phyloP scores from a whole-genome alignment of 37 sponge, comb jelly and placozoan species.

The Geodia barretti region DNA sequence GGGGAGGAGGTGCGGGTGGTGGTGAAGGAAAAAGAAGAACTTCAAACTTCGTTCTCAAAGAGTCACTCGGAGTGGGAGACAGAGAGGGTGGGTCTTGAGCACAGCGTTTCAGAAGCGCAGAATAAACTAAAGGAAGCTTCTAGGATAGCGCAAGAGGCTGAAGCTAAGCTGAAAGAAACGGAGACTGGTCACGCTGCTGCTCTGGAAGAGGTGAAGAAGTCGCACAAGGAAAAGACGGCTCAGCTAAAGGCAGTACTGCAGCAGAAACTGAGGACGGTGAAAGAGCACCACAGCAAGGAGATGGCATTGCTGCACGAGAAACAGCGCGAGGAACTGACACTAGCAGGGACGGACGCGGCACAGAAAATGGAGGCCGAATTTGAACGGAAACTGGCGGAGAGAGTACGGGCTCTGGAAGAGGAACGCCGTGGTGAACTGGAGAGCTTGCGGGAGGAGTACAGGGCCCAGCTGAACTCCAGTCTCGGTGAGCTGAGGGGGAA shows the following conservation, averaged over 20 bases:
- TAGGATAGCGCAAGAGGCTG: background rate
- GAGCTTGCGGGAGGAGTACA: background rate
- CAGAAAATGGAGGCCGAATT: background rate
- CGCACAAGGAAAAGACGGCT: background rate
- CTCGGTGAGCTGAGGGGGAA: background rate
- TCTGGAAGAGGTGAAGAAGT: background rate
- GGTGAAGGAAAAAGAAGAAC: background rate
- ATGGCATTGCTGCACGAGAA: slow-evolving; percentile 1
- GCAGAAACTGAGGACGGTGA: background rate
- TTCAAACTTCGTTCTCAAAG: background rate
- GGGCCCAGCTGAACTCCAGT: background rate
- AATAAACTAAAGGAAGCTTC: background rate
- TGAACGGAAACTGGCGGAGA: background rate
- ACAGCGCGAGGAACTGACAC: slow-evolving; percentile 1
- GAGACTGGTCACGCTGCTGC: background rate
- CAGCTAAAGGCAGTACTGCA: slow-evolving; percentile 5
- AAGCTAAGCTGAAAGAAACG: background rate
- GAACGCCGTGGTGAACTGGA: background rate
- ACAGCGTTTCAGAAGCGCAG: background rate
- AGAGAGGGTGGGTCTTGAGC: background rate
- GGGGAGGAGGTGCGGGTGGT: background rate
- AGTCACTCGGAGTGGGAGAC: background rate
- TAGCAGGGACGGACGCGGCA: background rate
- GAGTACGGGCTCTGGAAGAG: background rate
- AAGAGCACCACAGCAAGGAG: background rate